Conservation (phyloP, 2,797 vertebrate species). For the Sebastolobus altivelis region DNA sequence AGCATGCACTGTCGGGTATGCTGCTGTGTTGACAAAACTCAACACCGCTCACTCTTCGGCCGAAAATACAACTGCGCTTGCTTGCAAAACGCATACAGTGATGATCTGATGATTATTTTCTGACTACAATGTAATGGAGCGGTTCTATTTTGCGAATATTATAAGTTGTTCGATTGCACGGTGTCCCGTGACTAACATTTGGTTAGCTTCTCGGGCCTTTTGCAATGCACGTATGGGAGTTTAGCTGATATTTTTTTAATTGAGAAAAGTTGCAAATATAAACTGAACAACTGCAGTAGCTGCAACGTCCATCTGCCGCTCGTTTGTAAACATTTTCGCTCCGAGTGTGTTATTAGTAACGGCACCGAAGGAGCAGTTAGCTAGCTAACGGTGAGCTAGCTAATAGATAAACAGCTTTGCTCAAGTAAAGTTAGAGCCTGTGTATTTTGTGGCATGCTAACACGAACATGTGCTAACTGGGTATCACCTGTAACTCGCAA, state of each 20-base stretch:
- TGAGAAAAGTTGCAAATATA: accelerated
- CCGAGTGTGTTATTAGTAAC: not conserved
- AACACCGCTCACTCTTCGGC: not conserved
- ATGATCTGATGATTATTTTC: not conserved
- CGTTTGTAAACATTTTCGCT: not conserved
- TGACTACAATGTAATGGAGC: not conserved
- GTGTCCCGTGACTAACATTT: constrained; percentile 52
- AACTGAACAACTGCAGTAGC: accelerated
- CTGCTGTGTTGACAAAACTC: constrained; percentile 57
- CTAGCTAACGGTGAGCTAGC: constrained; percentile 42
- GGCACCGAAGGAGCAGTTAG: constrained; percentile 11
- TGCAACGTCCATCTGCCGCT: accelerated
- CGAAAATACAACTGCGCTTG: not conserved
- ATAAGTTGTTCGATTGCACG: not conserved
- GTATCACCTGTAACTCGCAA: accelerated
- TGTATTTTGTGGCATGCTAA: too few species aligned
- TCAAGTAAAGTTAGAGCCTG: not conserved
- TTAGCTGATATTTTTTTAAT: accelerated
- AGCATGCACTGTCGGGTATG: not conserved
- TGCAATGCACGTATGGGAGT: not conserved
- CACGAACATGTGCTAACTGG: accelerated
- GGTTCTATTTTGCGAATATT: not conserved
- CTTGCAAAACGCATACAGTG: not conserved
- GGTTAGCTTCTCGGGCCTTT: constrained; percentile 20
- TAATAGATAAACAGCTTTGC: constrained; percentile 1